Evolutionary conservation across 1,140 invertebrate genomes (phyloP), one percentile per base, ranked within the genome.

Genomic region (Drosophila busckii): DNA sequence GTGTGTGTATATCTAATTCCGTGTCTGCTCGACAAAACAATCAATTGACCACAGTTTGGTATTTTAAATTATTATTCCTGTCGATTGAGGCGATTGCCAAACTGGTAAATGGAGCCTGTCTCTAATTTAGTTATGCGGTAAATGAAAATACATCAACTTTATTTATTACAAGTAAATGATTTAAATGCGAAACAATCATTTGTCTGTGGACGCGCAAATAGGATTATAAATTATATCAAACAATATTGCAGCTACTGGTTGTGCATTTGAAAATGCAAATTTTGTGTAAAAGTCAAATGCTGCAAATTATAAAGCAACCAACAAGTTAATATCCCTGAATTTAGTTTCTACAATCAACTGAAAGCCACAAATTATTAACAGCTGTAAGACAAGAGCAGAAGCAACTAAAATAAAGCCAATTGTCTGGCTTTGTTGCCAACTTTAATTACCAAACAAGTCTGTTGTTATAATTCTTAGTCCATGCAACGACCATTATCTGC

Each of bases 61-160:
- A 32, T 55, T 46, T 15, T 40, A 46, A 60, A 54, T 54, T 54
- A 54, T 71, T 55, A 45, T 17, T 15, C 34, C 22, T 19, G 26
- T 13, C 35, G 23, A 41, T 26, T 22, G 16, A 28, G 20, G 45
- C 23, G 25, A 28, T 54, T 50, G 46, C 56, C 19, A 48, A 40
- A 28, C 40, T 78, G 41, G 63, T 28, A 63, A 70, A 73, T 59
- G 32, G 55, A 68, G 68, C 60, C 17, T 12, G 54, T 55, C 48
- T 78, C 68, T 80, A 71, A 80, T 80, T 71, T 64, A 71, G 73
- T 73, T 78, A 48, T 80, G 68, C 45, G 71, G 73, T 68, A 64
- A 71, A 45, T 58, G 48, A 32, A 60, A 44, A 44, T 29, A 22
- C 62, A 71, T 31, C 22, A 23, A 29, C 44, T 58, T 63, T 67